phyloP scores from a whole-genome alignment of 1,140 invertebrate genomes.

The Conus ventricosus region DNA sequence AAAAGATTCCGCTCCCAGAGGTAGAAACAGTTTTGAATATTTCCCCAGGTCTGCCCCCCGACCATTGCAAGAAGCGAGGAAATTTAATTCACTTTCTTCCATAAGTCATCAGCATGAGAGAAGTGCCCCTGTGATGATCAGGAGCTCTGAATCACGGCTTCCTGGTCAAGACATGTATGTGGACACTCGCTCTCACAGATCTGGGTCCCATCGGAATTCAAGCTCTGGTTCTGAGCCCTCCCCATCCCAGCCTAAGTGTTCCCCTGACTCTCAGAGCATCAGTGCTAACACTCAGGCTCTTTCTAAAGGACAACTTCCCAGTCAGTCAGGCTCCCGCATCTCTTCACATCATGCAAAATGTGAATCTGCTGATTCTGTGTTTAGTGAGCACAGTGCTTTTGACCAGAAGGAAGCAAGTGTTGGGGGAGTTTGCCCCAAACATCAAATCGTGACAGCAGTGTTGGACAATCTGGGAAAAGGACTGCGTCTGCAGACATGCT shows the following conservation, averaged over 20 bases:
- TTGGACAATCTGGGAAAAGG: background rate
- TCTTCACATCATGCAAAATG: background rate
- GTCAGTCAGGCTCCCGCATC: background rate
- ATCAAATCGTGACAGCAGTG: background rate
- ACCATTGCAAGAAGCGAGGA: slow-evolving; percentile 1
- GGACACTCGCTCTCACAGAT: background rate
- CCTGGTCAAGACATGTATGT: background rate
- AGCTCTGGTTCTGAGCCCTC: background rate
- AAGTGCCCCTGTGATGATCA: background rate
- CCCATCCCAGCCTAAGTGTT: background rate
- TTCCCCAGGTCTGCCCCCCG: slow-evolving; percentile 5
- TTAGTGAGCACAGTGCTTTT: background rate
- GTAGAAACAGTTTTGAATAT: slow-evolving; percentile 61
- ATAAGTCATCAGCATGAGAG: background rate
- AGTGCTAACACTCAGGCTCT: background rate
- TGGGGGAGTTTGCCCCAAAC: background rate
- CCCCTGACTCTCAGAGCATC: background rate
- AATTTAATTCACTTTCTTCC: slow-evolving; percentile 4
- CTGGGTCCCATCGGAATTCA: background rate
- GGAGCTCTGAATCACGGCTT: background rate
- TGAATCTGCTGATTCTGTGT: slow-evolving; percentile 17
- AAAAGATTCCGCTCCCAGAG: slow-evolving; percentile 28
- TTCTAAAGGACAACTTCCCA: background rate
- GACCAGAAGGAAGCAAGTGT: background rate
- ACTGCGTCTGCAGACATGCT: background rate